phyloP scores from a whole-genome alignment of 2,797 vertebrate species.

The Amblyopsis hoosieri region DNA sequence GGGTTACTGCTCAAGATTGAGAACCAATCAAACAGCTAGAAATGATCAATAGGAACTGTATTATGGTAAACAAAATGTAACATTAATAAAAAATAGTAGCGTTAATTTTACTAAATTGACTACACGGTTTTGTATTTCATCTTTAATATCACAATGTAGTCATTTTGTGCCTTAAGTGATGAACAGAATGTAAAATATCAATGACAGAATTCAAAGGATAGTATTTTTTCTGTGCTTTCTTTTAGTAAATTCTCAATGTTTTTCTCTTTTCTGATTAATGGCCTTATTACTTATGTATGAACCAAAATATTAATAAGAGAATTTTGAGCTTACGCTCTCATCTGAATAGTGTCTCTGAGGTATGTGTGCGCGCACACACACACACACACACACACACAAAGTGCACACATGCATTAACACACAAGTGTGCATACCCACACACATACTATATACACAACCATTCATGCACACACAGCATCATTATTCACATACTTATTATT shows the following conservation, averaged over 20 bases:
- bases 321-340: constrained; percentile 48
- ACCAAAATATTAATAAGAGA: constrained; percentile 50
- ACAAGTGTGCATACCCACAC: not conserved
- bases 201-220: constrained; percentile 31
- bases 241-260: constrained; percentile 46
- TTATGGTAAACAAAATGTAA: too few relatives aligned
- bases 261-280: constrained; percentile 63
- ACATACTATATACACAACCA: not conserved
- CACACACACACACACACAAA: constrained; percentile 8
- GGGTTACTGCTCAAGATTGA: too few relatives aligned
- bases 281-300: constrained; percentile 60
- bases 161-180: too few relatives aligned
- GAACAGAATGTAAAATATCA: constrained; percentile 4
- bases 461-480: constrained; percentile 32
- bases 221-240: constrained; percentile 39
- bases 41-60: too few relatives aligned
- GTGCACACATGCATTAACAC: not conserved
- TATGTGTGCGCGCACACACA: constrained; percentile 2
- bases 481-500: constrained; percentile 64
- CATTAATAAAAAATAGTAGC: too few relatives aligned
- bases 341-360: constrained; percentile 45
- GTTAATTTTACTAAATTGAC: too few relatives aligned
- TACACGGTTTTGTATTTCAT: too few relatives aligned
- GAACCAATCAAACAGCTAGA: too few relatives aligned
- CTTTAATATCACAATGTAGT: too few relatives aligned